Conservation (phyloP, 2,797 vertebrate genomes). For the Rhincodon typus region DNA sequence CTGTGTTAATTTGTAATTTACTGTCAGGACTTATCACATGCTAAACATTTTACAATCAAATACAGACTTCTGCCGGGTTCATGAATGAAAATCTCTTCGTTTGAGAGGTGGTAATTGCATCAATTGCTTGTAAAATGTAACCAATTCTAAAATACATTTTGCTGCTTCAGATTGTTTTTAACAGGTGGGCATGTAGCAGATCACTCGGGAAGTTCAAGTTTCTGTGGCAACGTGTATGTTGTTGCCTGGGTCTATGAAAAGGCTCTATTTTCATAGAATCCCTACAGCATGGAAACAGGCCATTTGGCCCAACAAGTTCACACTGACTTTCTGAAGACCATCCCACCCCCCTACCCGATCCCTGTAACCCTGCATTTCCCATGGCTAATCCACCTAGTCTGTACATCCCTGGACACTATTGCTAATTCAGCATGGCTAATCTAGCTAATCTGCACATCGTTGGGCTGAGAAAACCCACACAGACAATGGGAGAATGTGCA, state of each 20-base stretch:
- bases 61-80: background rate
- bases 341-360: no score
- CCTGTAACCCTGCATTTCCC: no score
- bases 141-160: background rate
- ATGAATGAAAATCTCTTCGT: background rate
- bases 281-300: no score
- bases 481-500: no score
- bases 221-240: background rate
- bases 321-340: no score
- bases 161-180: background rate
- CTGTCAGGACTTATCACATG: background rate
- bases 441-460: no score
- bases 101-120: background rate
- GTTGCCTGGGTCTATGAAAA: background rate
- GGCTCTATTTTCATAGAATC: background rate
- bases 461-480: no score
- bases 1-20: background rate
- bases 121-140: background rate
- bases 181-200: background rate
- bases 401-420: no score
- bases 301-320: no score
- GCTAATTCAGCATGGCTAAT: no score
- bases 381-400: no score
- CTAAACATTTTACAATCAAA: background rate
- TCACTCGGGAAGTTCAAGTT: background rate